Evolutionary conservation across 1,140 invertebrate genomes (phyloP).

Genomic region (Fragariocoptes setiger): DNA sequence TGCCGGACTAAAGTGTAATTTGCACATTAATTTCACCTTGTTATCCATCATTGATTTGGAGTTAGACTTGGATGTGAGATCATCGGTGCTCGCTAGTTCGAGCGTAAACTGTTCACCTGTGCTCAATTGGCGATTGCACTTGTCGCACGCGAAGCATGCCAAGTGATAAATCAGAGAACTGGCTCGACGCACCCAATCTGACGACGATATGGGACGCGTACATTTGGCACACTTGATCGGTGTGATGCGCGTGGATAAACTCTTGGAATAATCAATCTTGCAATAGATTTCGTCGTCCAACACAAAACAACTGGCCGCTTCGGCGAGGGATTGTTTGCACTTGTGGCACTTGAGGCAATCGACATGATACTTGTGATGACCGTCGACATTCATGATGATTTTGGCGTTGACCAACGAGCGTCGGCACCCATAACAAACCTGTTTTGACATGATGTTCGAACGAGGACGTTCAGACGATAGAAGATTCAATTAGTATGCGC

Average conservation of each 20-base stretch:
- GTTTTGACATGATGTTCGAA: no score
- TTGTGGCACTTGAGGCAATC: constrained; percentile 4
- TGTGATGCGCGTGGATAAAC: constrained; percentile 2
- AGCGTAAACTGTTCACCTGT: constrained; percentile 93
- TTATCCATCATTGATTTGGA: neutral
- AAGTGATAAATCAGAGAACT: constrained; percentile 77
- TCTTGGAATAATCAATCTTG: constrained; percentile 5
- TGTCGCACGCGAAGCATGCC: constrained; percentile 90
- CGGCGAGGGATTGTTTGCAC: constrained; percentile 5
- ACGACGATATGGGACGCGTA: constrained; percentile 51
- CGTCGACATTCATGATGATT: neutral
- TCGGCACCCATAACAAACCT: neutral
- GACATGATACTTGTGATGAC: neutral
- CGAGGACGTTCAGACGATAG: neutral
- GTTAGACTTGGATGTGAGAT: constrained; percentile 26
- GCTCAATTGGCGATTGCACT: constrained; percentile 74
- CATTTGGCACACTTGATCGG: constrained; percentile 68
- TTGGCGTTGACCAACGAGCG: neutral
- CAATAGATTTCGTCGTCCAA: constrained; percentile 8
- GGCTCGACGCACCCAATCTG: constrained; percentile 76
- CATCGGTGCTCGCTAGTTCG: constrained; percentile 71
- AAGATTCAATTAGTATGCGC: neutral
- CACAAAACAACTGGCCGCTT: constrained; percentile 7
- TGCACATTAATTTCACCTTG: constrained; percentile 16
- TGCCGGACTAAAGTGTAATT: constrained; percentile 16